Evolutionary conservation across 2,113 vertebrate genomes (phyloP), one percentile per base, ranked within the genome.

Genomic region (Myrmecophaga tridactyla): DNA sequence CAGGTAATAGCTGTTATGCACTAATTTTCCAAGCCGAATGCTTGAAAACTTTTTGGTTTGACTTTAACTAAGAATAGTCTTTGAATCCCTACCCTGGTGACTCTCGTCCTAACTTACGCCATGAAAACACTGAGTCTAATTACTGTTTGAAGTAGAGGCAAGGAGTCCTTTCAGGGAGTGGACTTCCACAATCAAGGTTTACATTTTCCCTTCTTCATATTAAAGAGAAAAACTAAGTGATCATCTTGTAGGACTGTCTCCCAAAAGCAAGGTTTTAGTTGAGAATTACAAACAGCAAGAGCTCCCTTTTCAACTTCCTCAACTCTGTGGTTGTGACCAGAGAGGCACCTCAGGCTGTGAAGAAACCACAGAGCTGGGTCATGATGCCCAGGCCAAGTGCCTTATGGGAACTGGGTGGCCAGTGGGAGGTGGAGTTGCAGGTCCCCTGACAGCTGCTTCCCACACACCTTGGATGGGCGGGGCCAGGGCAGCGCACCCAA

Each of bases 11-110:
- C 80, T 97, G 92, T 87, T 48, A 89, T 89, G 62, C 80, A 90
- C 86, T 96, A 73, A 97, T 96, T 97, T 97, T 92, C 84, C 96
- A 85, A 92, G 80, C 95, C 95, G 95, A 92, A 92, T 90, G 73
- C 76, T 96, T 95, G 97, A 96, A 97, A 96, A 93, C 94, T 91
- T 34, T 86, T 25, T 82, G 82, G 65, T 76, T 53, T 96, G 69
- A 72, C 90, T 97, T 43, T 92, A 97, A 95, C 92, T 46, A 65
- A 94, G 93, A 29, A 60, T 34, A 96, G 77, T 36, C 39, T 96
- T n/a, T 46, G 89, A 96, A 89, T 51, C 60, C 53, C 48, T 75
- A 85, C 90, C 77, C 36, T 31, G 12, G 3, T 82, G 53, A 31
- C 3, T 34, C 21, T 31, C 31, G 7, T 29, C 34, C 27, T 67